Evolutionary conservation across 2,797 vertebrate genomes (phyloP).

Genomic region (Molossus molossus): DNA sequence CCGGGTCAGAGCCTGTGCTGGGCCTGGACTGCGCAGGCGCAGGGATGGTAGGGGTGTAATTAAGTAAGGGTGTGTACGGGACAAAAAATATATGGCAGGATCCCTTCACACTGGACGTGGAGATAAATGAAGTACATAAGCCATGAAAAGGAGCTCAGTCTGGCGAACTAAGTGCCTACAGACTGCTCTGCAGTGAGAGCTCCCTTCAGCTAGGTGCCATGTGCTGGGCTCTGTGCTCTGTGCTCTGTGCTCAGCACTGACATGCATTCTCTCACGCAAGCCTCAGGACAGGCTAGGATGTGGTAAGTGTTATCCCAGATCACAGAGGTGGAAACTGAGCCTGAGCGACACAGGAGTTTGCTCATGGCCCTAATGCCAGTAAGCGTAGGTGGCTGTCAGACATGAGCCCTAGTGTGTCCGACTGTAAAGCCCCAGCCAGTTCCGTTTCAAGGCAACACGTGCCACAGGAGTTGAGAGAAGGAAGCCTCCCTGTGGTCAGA

Average conservation of each 20-base stretch:
- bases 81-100: neutral
- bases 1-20: neutral
- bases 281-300: neutral
- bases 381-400: neutral
- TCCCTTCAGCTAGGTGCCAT: neutral
- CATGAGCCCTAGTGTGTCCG: neutral
- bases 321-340: neutral
- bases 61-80: neutral
- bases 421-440: neutral
- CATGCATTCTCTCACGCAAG: neutral
- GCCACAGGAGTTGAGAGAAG: neutral
- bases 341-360: neutral
- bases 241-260: neutral
- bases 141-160: neutral
- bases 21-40: neutral
- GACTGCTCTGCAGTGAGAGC: neutral
- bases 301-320: neutral
- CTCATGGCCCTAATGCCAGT: neutral
- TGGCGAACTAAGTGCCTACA: neutral
- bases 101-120: neutral
- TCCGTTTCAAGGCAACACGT: neutral
- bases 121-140: neutral
- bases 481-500: neutral
- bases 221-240: neutral
- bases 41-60: neutral